These are phyloP conservation scores for Monodelphis domestica DNA, from an alignment of 2,797 vertebrate species.

Conservation along the genomic window DNA sequence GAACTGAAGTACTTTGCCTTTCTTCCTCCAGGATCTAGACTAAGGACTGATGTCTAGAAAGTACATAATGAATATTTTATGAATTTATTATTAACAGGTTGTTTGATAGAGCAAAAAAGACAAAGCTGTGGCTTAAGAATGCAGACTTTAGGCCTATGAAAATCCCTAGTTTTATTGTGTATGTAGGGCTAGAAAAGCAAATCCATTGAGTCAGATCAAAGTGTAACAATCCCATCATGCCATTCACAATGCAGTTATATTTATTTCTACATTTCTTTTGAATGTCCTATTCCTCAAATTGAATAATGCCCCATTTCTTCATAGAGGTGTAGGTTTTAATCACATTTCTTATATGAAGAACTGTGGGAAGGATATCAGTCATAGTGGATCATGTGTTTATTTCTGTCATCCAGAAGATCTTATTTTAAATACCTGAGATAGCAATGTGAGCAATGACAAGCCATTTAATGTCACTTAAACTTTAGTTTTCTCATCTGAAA, in stretches of 20 bases:
- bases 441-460: neutral
- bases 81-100: no score
- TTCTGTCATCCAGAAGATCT: neutral
- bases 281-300: neutral
- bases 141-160: neutral
- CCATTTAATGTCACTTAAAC: neutral
- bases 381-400: neutral
- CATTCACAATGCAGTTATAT: neutral
- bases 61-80: no score
- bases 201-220: neutral
- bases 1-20: no score
- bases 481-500: neutral
- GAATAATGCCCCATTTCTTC: neutral
- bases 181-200: neutral
- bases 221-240: neutral
- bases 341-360: neutral
- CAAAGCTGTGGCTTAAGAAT: neutral
- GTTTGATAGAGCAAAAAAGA: neutral
- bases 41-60: no score
- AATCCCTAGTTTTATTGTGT: neutral
- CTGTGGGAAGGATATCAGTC: neutral
- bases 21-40: no score
- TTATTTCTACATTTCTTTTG: neutral
- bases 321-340: neutral
- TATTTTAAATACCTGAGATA: neutral